Conservation (phyloP, 1,140 invertebrate genomes). For the Cyclargus thomasi region DNA sequence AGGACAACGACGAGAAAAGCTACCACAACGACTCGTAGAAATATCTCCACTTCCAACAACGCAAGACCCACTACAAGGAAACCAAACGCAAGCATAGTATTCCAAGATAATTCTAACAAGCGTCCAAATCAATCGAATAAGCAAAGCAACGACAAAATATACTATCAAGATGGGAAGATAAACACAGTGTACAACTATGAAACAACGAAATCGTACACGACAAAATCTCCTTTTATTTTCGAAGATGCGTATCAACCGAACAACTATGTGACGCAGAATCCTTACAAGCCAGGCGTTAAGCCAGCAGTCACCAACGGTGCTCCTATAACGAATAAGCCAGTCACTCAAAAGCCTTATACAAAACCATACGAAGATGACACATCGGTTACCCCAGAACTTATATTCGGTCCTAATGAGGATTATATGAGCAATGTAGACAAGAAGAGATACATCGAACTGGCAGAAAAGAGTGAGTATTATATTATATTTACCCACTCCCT, state of each 20-base stretch:
- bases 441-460: conserved; percentile 41
- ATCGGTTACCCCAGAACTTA: conserved; percentile 32
- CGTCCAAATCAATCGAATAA: conserved; percentile 12
- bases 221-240: conserved; percentile 15
- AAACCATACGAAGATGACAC: conserved; percentile 22
- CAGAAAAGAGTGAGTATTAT: conserved; percentile 52
- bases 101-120: neutral
- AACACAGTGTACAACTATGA: conserved; percentile 34
- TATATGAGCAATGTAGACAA: conserved; percentile 44
- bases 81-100: neutral
- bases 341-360: conserved; percentile 26
- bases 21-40: conserved; percentile 13
- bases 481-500: no score
- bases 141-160: conserved; percentile 20
- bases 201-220: conserved; percentile 21
- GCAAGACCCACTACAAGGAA: neutral
- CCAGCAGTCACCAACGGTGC: conserved; percentile 43
- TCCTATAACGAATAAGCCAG: conserved; percentile 56
- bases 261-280: conserved; percentile 35
- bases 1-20: conserved; percentile 28
- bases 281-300: conserved; percentile 44
- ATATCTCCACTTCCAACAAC: neutral
- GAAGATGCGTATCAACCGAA: conserved; percentile 16
- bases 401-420: conserved; percentile 51
- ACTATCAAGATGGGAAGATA: conserved; percentile 23